phyloP scores from a whole-genome alignment of 2,113 vertebrate species.

The Aegypius monachus region DNA sequence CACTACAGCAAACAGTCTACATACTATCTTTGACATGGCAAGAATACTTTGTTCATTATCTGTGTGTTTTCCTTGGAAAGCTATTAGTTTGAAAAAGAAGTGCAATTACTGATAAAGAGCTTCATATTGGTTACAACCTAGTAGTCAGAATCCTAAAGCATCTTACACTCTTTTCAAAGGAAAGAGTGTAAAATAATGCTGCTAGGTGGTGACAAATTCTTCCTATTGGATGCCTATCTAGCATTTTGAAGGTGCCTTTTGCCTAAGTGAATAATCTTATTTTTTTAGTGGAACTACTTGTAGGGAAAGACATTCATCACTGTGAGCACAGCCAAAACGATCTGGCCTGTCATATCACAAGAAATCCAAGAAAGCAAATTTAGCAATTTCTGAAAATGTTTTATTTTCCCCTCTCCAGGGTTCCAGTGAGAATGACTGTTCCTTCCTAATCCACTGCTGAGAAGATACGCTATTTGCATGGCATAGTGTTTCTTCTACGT shows the following conservation, averaged over 20 bases:
- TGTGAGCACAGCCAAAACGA: neutral
- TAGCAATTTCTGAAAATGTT: neutral
- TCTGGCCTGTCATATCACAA: neutral
- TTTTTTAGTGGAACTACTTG: neutral
- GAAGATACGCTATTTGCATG: neutral
- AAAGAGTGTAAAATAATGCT: neutral
- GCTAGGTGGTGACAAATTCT: neutral
- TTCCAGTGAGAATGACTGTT: neutral
- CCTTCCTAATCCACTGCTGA: neutral
- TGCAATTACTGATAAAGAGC: neutral
- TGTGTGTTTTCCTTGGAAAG: neutral
- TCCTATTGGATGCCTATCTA: neutral
- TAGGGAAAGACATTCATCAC: neutral
- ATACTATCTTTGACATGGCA: neutral
- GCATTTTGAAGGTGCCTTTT: neutral
- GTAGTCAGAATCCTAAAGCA: neutral
- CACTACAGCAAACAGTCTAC: neutral
- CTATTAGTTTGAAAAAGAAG: neutral
- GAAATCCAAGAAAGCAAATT: neutral
- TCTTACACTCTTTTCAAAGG: neutral
- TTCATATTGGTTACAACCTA: neutral
- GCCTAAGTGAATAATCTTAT: neutral
- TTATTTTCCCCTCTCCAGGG: neutral
- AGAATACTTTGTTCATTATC: neutral
- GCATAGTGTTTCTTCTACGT: neutral